Percentiles rank a stretch among this genome's conserved stretches.
These are phyloP conservation scores for Acrocephalus scirpaceus DNA, from an alignment of 2,797 vertebrate genomes.

Conservation along the genomic window DNA sequence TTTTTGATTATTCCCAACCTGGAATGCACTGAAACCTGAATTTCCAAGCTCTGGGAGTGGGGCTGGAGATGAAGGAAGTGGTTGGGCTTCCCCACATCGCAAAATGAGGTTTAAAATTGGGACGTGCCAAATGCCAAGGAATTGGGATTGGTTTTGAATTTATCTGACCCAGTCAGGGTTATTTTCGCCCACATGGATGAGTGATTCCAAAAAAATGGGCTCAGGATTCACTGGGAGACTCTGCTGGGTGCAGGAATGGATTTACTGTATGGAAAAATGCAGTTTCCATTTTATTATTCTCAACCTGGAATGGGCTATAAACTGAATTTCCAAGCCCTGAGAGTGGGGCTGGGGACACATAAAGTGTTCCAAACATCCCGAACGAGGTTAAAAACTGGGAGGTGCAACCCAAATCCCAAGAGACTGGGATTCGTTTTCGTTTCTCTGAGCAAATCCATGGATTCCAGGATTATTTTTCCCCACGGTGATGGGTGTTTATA, in stretches of 20 bases:
- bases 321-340: not conserved
- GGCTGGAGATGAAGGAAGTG: not conserved
- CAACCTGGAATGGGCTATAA: not conserved
- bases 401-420: rapidly evolving
- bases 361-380: not conserved
- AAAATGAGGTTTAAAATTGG: rapidly evolving
- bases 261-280: not conserved
- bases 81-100: not conserved
- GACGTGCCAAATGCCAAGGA: not conserved
- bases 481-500: rapidly evolving
- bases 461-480: not conserved
- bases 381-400: not conserved
- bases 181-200: rapidly evolving
- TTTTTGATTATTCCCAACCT: not conserved
- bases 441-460: not conserved
- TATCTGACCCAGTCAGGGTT: not conserved
- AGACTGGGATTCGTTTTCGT: not conserved
- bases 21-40: not conserved
- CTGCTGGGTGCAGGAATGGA: not conserved
- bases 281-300: rapidly evolving
- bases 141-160: not conserved
- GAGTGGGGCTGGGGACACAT: not conserved
- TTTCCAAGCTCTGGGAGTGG: not conserved
- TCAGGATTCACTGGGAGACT: not conserved
- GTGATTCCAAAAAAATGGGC: not conserved